phyloP scores from a whole-genome alignment of 2,113 vertebrate genomes.

The Condylura cristata region DNA sequence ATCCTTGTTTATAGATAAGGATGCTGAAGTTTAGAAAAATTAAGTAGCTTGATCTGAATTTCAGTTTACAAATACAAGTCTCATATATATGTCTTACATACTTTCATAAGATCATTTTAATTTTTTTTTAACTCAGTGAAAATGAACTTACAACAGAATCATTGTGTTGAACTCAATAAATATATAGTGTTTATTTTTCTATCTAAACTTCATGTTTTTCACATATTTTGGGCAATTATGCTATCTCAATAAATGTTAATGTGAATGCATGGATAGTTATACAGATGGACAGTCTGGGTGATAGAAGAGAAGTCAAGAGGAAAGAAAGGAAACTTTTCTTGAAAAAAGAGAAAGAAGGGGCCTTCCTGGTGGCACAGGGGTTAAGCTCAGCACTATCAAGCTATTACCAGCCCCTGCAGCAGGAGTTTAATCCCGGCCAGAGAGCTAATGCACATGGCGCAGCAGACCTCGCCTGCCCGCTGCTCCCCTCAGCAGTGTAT shows the following conservation, averaged over 20 bases:
- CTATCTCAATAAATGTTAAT: background rate
- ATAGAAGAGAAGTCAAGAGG: background rate
- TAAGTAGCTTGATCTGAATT: background rate
- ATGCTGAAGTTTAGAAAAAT: background rate
- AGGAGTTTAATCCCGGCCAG: no score
- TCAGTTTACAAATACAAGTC: background rate
- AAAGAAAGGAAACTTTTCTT: background rate
- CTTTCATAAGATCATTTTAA: background rate
- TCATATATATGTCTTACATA: background rate
- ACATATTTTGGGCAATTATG: background rate
- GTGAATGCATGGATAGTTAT: background rate
- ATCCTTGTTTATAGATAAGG: background rate
- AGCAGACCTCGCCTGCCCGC: no score
- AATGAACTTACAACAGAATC: conserved; percentile 2
- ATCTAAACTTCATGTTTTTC: conserved; percentile 12
- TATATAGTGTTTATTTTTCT: conserved; percentile 17
- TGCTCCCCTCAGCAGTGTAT: no score
- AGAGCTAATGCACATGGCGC: no score
- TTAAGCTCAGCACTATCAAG: no score
- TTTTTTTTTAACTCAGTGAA: background rate
- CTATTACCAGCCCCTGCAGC: no score
- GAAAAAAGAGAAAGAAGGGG: background rate
- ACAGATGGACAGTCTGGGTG: background rate
- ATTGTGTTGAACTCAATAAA: conserved; percentile 18
- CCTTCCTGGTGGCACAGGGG: no score